Evolutionary conservation across 2,888 invertebrate species (phyloP), one percentile per base, ranked within the genome.

Genomic region (Salpingus planirostris): DNA sequence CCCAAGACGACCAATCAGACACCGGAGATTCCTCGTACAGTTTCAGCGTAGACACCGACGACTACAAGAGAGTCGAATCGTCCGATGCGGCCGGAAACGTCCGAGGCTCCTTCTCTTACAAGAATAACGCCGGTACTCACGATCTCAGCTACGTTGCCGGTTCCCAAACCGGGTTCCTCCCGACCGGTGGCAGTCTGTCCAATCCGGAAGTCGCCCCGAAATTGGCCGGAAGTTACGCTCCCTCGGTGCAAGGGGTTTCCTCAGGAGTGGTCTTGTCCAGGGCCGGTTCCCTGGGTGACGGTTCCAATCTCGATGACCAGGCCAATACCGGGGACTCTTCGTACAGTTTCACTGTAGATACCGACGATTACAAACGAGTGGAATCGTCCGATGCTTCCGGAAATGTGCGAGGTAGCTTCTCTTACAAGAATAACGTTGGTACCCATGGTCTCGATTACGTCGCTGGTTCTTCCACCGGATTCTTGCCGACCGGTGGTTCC

Each of bases 101-200:
- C 7, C 44, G 45, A 27, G 59, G 59, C 18, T 42, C 40, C 15
- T 54, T 42, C 31, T 42, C 50, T n/a, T 52, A 44, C 31, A 38
- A 31, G 21, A 49, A 50, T 22, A 26, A 23, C 5, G 49, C 35
- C 12, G 50, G 49, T 21, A 31, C 10, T 12, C 50, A 50, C 31
- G 48, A 49, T 36, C 40, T 50, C 18, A 46, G 38, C 24, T 51
- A 46, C 21, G 40, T 47, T 3, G 51, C 50, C 21, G 51, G 51
- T 13, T 36, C 49, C 18, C 23, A 32, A 13, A 51, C 51, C 22
- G 51, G 51, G 11, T 51, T 51, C 32, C 50, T 57, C 23, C 54
- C 59, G 28, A 55, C 61, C 38, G 63, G 60, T 23, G 62, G 63
- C 28, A 62, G 54, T 43, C 53, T 64, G 41, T 50, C 57, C 10